Percentiles rank a stretch among this genome's conserved stretches.
phyloP scores from a whole-genome alignment of 2,113 vertebrate genomes.

The Ivindomyrus marchei region DNA sequence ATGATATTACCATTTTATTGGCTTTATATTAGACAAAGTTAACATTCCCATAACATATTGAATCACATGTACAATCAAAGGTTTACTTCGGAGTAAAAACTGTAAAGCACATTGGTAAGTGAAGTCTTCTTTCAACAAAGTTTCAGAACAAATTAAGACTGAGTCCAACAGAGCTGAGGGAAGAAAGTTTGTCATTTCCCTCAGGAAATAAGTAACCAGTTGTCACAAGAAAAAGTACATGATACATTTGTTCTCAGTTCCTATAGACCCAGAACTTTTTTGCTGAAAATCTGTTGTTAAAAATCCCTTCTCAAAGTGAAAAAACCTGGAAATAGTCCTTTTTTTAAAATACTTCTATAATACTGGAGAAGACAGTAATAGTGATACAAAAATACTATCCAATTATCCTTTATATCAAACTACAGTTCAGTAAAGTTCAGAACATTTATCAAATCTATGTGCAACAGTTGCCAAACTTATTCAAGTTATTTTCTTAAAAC shows the following conservation, averaged over 20 bases:
- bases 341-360: conserved; percentile 28
- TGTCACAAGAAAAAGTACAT: not conserved
- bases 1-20: not conserved
- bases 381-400: conserved; percentile 11
- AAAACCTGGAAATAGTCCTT: conserved; percentile 27
- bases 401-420: conserved; percentile 15
- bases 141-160: conserved; percentile 21
- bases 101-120: conserved; percentile 40
- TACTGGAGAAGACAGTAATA: not conserved
- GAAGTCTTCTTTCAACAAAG: conserved; percentile 15
- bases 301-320: conserved; percentile 16
- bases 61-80: conserved; percentile 5
- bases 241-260: not conserved
- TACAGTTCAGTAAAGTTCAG: conserved; percentile 5
- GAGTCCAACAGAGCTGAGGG: not conserved
- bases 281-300: not conserved
- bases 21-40: conserved; percentile 8
- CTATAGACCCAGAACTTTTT: not conserved
- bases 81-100: conserved; percentile 38
- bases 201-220: not conserved
- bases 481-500: not conserved
- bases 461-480: not conserved
- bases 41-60: conserved; percentile 10
- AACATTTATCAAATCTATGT: conserved; percentile 1
- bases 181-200: not conserved